phyloP scores from a whole-genome alignment of 2,113 vertebrate species.

The Acanthochromis polyacanthus region DNA sequence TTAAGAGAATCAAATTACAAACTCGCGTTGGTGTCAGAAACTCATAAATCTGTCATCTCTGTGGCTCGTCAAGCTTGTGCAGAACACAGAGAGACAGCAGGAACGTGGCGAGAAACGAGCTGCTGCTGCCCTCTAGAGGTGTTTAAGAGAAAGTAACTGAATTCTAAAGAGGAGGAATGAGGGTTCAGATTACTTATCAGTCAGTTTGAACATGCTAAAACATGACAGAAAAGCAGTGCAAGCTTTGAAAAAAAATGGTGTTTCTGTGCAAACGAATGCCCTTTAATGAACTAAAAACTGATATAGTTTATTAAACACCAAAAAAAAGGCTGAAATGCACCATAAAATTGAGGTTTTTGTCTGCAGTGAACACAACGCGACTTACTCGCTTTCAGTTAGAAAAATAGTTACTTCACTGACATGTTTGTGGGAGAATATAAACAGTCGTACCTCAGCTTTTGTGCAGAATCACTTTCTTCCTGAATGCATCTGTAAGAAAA shows the following conservation, averaged over 20 bases:
- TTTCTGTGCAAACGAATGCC: no score
- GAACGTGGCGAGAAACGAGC: background rate
- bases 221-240: no score
- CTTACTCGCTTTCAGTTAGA: no score
- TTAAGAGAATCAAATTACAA: no score
- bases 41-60: background rate
- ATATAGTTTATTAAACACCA: no score
- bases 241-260: no score
- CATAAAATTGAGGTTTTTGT: no score
- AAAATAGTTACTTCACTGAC: background rate
- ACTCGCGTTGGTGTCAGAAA: no score
- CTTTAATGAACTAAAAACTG: no score
- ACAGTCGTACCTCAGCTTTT: background rate
- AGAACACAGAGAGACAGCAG: background rate
- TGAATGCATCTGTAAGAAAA: background rate
- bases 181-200: background rate
- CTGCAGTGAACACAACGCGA: no score
- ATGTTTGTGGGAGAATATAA: background rate
- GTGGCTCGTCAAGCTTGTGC: background rate
- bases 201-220: background rate
- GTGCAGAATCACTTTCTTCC: background rate
- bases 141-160: background rate
- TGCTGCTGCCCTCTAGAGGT: constrained; percentile 76
- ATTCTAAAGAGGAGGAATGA: background rate
- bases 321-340: no score